Evolutionary conservation across 2,113 vertebrate genomes (phyloP), one percentile per base, ranked within the genome.

Genomic region (Callopanchax toddi): DNA sequence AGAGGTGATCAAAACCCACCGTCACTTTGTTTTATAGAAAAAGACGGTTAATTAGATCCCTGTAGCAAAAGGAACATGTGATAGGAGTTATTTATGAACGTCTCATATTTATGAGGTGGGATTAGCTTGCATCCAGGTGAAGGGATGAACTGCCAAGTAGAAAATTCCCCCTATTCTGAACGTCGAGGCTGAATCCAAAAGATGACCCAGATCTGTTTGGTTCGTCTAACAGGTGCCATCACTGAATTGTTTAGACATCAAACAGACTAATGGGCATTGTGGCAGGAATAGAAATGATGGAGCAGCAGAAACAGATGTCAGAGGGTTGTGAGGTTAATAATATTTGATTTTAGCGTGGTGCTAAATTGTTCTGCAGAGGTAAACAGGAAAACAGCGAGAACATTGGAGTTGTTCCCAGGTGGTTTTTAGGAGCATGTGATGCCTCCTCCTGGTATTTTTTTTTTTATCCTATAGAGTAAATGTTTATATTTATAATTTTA

Each of bases 101-200:
- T 54, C 54, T 48, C 37, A 22, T 49, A 36, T 65, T 13, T 2
- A 5, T 53, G 43, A 8, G 20, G 49, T 11, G 43, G 60, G 73
- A 84, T 82, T 78, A 85, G 15, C 15, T 45, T 26, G 60, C 58
- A 71, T 63, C 52, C 84, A 90, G 84, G 75, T 86, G 84, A 85
- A 46, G 39, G 23, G 21, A 71, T 61, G 21, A 59, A 66, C 40
- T 76, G 84, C 74, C 78, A 79, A 70, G 42, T 59, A 45, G 56
- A 74, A 74, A 77, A 86, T 84, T 87, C 76, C 72, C 76, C 46
- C 44, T 56, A 0, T 5, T 50, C 74, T 36, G 20, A 70, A 68
- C 60, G 74, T 64, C 39, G 3, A 60, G 32, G 54, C 22, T 1
- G 9, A 79, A 66, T 74, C 71, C 66, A 37, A 78, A 60, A 76